A percentile compares a stretch with the other conserved stretches of the same genome.
Conservation (phyloP, 2,888 invertebrate species). For the Melanotus villosus region DNA sequence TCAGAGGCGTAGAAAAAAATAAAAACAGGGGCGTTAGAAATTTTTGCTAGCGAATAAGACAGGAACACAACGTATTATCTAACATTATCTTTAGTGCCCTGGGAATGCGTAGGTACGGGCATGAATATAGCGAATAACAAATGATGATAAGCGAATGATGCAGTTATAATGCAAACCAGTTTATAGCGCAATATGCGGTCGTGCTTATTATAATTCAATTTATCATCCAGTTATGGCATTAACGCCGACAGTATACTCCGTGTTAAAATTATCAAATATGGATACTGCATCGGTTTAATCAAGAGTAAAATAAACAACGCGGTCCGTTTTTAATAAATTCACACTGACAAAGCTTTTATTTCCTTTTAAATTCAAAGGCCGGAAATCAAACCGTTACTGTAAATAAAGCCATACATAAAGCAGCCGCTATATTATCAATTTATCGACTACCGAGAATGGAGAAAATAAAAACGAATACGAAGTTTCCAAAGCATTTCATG, state of each 20-base stretch:
- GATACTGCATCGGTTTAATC: not conserved
- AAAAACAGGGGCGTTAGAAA: not conserved
- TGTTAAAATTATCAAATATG: not conserved
- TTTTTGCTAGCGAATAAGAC: constrained; percentile 22
- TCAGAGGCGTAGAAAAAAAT: too few relatives aligned
- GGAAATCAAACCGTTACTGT: constrained; percentile 20
- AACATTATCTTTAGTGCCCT: constrained; percentile 13
- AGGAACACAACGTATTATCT: constrained; percentile 24
- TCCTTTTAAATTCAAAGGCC: constrained; percentile 20
- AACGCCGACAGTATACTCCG: not conserved
- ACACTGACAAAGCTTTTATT: constrained; percentile 14
- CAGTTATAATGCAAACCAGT: constrained; percentile 16
- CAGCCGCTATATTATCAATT: constrained; percentile 14
- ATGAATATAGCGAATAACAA: not conserved
- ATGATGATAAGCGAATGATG: constrained; percentile 19
- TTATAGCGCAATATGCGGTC: not conserved
- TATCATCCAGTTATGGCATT: not conserved
- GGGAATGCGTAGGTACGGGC: not conserved
- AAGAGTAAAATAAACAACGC: not conserved
- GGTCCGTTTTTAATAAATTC: not conserved
- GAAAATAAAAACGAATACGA: constrained; percentile 6
- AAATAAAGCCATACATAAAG: constrained; percentile 16
- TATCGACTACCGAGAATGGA: constrained; percentile 7
- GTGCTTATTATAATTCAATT: constrained; percentile 25
- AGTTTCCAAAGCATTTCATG: constrained; percentile 9